These are phyloP conservation scores for Sinocyclocheilus grahami DNA, from an alignment of 2,113 vertebrate genomes.

Conservation along the genomic window DNA sequence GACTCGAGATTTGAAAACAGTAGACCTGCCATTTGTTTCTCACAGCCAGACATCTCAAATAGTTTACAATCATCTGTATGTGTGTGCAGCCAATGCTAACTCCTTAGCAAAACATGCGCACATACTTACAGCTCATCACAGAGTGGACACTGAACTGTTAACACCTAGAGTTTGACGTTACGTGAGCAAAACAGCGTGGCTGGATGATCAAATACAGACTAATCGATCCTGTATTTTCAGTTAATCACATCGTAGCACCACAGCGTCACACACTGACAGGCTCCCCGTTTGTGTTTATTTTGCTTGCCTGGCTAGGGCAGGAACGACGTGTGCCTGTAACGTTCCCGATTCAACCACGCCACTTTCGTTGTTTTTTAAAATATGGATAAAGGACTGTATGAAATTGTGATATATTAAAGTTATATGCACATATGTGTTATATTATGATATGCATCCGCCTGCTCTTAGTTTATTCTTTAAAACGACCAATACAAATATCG, in stretches of 20 bases:
- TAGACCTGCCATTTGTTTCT: neutral
- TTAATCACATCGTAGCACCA: slow-evolving; percentile 7
- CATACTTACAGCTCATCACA: slow-evolving; percentile 58
- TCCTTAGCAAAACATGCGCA: slow-evolving; percentile 31
- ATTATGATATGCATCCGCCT: neutral
- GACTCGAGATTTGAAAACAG: neutral
- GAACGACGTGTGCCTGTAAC: slow-evolving; percentile 64
- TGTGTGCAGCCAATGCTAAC: slow-evolving; percentile 6
- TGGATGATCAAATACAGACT: neutral
- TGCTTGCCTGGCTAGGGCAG: slow-evolving; percentile 47
- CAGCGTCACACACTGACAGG: neutral
- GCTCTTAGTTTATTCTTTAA: neutral
- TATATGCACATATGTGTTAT: neutral
- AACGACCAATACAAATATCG: slow-evolving; percentile 6
- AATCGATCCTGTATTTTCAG: neutral
- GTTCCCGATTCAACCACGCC: slow-evolving; percentile 1
- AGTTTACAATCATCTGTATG: neutral
- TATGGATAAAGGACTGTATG: neutral
- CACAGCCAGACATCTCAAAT: neutral
- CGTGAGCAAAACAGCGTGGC: neutral
- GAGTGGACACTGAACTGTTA: slow-evolving; percentile 60
- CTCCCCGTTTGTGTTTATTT: slow-evolving; percentile 72
- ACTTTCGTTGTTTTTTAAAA: slow-evolving; percentile 62
- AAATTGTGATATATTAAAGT: neutral
- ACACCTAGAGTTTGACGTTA: slow-evolving; percentile 1